These are phyloP conservation scores for Penaeus chinensis DNA, from an alignment of 1,140 invertebrate species.

Conservation along the genomic window DNA sequence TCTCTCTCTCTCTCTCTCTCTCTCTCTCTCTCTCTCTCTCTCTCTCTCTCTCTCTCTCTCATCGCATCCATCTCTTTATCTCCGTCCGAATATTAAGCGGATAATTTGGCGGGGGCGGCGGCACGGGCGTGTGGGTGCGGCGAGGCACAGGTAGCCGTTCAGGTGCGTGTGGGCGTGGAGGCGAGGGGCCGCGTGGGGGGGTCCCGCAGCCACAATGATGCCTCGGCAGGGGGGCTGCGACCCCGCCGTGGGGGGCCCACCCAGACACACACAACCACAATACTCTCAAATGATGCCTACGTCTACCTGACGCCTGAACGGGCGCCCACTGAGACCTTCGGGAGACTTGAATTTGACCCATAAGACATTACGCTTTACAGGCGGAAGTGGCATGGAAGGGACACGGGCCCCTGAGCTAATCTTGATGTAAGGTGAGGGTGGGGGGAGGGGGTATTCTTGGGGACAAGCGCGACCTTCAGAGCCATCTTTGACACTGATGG, in stretches of 20 bases:
- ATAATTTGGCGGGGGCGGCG: conserved; percentile 49
- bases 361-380: neutral
- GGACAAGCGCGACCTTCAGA: conserved; percentile 48
- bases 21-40: conserved; percentile 44
- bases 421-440: conserved; percentile 52
- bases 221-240: conserved; percentile 53
- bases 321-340: conserved; percentile 8
- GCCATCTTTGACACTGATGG: conserved; percentile 59
- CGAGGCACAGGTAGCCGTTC: conserved; percentile 54
- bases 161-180: conserved; percentile 57
- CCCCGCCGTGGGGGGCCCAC: conserved; percentile 51
- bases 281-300: conserved; percentile 60
- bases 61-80: neutral
- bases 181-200: conserved; percentile 36
- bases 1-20: conserved; percentile 47
- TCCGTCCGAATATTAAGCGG: conserved; percentile 22
- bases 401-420: conserved; percentile 32
- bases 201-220: conserved; percentile 35
- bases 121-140: conserved; percentile 22
- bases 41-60: neutral
- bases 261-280: conserved; percentile 59
- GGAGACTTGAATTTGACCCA: conserved; percentile 17
- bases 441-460: conserved; percentile 10
- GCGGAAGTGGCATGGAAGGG: neutral
- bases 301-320: conserved; percentile 58